A percentile compares a stretch with the other conserved stretches of the same genome.
phyloP scores from a whole-genome alignment of 2,113 vertebrate species.

The Trachemys scripta region DNA sequence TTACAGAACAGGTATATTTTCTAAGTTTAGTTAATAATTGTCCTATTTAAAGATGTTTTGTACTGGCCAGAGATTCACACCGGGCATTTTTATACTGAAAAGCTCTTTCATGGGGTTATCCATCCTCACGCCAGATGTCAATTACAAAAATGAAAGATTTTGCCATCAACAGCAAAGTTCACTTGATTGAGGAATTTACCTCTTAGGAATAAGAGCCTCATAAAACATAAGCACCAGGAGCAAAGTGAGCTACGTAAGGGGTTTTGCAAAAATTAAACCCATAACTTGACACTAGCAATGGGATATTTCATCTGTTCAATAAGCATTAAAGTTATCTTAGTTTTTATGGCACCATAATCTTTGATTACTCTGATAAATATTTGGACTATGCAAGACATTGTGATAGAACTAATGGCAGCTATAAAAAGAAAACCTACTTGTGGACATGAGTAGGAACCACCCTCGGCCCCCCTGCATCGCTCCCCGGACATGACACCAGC shows the following conservation, averaged over 20 bases:
- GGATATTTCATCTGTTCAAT: constrained; percentile 72
- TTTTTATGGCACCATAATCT: constrained; percentile 73
- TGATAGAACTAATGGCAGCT: constrained; percentile 55
- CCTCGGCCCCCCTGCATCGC: background rate
- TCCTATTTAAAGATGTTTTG: constrained; percentile 70
- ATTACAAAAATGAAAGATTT: constrained; percentile 48
- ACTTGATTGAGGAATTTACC: constrained; percentile 73
- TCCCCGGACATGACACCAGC: background rate
- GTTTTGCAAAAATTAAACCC: constrained; percentile 70
- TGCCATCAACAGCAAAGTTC: constrained; percentile 54
- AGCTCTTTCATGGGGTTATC: constrained; percentile 27
- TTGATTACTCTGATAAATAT: constrained; percentile 80
- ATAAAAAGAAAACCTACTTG: constrained; percentile 36
- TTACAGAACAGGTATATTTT: constrained; percentile 50
- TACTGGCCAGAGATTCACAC: constrained; percentile 5
- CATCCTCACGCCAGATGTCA: constrained; percentile 67
- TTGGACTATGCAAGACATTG: constrained; percentile 67
- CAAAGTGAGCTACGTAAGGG: constrained; percentile 51
- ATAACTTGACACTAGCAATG: constrained; percentile 67
- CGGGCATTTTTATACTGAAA: background rate
- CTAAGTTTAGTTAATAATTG: constrained; percentile 57
- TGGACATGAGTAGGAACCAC: constrained; percentile 2
- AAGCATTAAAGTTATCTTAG: constrained; percentile 68
- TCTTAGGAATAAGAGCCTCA: constrained; percentile 64
- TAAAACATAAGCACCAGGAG: constrained; percentile 66